These are phyloP conservation scores for Hypena proboscidalis DNA, from an alignment of 2,888 invertebrate genomes.

Conservation along the genomic window DNA sequence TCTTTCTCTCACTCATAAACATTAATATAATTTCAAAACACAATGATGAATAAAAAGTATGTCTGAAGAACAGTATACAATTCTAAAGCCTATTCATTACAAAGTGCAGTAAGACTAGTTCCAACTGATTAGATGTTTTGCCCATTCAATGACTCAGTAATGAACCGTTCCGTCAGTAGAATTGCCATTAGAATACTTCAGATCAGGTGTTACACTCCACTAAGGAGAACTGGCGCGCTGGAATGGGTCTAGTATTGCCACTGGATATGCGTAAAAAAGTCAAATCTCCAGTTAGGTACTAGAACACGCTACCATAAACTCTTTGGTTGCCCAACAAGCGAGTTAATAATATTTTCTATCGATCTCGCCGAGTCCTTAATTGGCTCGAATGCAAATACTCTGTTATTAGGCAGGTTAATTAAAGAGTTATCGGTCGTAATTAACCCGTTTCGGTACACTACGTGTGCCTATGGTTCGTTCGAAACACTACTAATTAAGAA, in stretches of 20 bases:
- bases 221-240: slow-evolving; percentile 16
- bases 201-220: slow-evolving; percentile 13
- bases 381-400: slow-evolving; percentile 79
- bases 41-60: too few relatives aligned
- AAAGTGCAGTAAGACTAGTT: too few relatives aligned
- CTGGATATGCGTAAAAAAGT: slow-evolving; percentile 27
- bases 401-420: slow-evolving; percentile 84
- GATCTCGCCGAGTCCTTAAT: slow-evolving; percentile 68
- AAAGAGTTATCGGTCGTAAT: slow-evolving; percentile 83
- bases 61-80: too few relatives aligned
- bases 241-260: slow-evolving; percentile 6
- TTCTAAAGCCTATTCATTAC: too few relatives aligned
- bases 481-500: slow-evolving; percentile 82
- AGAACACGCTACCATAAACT: slow-evolving; percentile 30
- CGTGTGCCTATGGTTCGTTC: slow-evolving; percentile 73
- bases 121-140: neutral
- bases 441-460: slow-evolving; percentile 80
- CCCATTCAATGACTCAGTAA: slow-evolving; percentile 1
- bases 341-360: slow-evolving; percentile 61
- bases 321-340: slow-evolving; percentile 30
- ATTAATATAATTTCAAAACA: too few relatives aligned
- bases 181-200: slow-evolving; percentile 21
- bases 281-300: slow-evolving; percentile 19
- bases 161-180: slow-evolving; percentile 6
- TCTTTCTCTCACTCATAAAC: too few relatives aligned